Conservation (phyloP, 2,113 vertebrate genomes). For the Polyodon spathula region DNA sequence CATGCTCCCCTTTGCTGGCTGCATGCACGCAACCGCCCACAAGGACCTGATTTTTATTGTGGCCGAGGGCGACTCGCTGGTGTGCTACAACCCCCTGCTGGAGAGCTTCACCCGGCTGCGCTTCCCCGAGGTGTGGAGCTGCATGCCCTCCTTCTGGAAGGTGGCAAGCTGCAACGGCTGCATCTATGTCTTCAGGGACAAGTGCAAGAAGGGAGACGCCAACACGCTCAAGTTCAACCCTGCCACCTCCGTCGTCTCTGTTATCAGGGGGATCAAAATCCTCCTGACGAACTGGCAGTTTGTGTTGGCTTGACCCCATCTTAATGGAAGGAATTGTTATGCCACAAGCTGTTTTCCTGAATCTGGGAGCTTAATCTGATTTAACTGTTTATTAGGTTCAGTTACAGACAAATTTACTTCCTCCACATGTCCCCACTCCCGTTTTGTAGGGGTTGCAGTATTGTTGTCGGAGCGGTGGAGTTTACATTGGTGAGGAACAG, state of each 20-base stretch:
- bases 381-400: too few relatives aligned
- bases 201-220: constrained; percentile 91
- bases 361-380: too few relatives aligned
- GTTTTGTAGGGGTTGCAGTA: too few relatives aligned
- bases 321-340: not conserved
- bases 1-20: constrained; percentile 84
- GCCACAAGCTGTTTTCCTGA: not conserved
- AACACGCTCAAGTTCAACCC: constrained; percentile 95
- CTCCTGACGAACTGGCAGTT: constrained; percentile 95
- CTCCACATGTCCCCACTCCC: too few relatives aligned
- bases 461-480: too few relatives aligned
- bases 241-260: constrained; percentile 85
- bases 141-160: constrained; percentile 89
- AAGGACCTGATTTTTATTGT: constrained; percentile 95
- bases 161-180: constrained; percentile 95
- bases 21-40: constrained; percentile 91
- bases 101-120: constrained; percentile 94
- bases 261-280: constrained; percentile 89
- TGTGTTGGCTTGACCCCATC: constrained; percentile 71
- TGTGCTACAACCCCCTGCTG: constrained; percentile 90
- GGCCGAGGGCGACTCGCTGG: constrained; percentile 84
- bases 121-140: constrained; percentile 91
- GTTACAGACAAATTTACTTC: too few relatives aligned
- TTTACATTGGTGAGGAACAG: too few relatives aligned
- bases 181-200: constrained; percentile 93